Conservation (phyloP, 2,113 vertebrate species). For the Cercocebus atys region DNA sequence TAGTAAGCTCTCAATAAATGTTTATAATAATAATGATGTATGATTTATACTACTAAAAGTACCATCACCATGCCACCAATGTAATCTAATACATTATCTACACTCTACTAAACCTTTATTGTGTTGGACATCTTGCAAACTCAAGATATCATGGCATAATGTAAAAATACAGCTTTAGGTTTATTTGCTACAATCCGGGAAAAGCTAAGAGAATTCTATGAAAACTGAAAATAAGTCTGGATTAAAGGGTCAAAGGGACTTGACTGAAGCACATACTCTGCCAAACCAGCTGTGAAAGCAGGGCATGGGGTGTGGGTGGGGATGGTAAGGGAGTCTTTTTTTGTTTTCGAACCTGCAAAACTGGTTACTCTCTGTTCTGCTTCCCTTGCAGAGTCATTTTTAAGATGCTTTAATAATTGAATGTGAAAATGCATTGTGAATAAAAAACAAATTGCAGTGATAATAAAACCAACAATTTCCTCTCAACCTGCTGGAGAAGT, state of each 20-base stretch:
- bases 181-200: background rate
- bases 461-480: background rate
- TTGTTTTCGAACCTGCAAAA: background rate
- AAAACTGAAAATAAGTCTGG: background rate
- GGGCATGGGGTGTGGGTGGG: accelerated
- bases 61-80: background rate
- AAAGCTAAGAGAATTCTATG: background rate
- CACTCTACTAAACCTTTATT: background rate
- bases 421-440: background rate
- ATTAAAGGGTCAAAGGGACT: background rate
- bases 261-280: background rate
- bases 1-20: background rate
- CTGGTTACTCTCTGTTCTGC: background rate
- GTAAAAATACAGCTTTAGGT: background rate
- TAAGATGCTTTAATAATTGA: background rate
- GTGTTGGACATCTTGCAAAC: background rate
- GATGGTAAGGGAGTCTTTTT: background rate
- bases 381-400: background rate
- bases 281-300: background rate
- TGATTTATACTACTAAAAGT: background rate
- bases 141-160: background rate
- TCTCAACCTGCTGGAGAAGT: background rate
- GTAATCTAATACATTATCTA: background rate
- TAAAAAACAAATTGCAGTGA: background rate
- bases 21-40: background rate